Evolutionary conservation across 35 echinoderm and acorn worm genomes (phyloP), one percentile per base, ranked within the genome.

Genomic region (Lytechinus variegatus): DNA sequence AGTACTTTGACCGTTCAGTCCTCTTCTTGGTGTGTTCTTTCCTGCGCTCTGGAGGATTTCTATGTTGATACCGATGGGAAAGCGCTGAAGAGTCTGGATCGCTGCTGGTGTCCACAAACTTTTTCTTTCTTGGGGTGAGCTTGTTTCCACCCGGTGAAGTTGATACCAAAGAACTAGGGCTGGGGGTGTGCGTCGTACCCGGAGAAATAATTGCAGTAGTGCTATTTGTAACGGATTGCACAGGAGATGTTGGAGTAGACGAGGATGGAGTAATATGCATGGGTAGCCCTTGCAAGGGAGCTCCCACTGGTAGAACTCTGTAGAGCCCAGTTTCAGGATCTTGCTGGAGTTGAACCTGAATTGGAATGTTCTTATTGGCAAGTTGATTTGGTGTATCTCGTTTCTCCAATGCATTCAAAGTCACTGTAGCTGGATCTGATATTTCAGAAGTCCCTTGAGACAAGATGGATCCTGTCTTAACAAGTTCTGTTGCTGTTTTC

Each of bases 301-400:
- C 51, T 13, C 72, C 96, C 5, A 99, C 57, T 54, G 98, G 97
- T 72, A 99, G 61, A 66, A 99, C 96, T 5, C 96, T 72, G 66
- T 97, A 99, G 10, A 99, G 94, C n/a, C 98, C 98, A 86, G 98
- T 99, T 14, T 97, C 71, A 21, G 98, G 98, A 66, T 99, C 98
- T 95, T 97, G 97, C 12, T 97, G 97, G 52, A 99, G 94, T 14
- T 97, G 97, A 8, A 99, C 96, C 92, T 97, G 97, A 51, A 97
- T 94, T 44, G 98, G 95, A 57, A 97, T 97, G 58, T 95, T 96
- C 58, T 93, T 94, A 33, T 94, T 72, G 21, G 27, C 87, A 56
- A 54, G 55, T 28, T 51, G 11, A 52, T 27, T 29, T 55, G 52
- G 4, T 9, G 21, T 61, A 91, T 16, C 52, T 52, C 56, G 55